Base-by-base conservation (phyloP, 2,888 invertebrate genomes). In the Drosophila tanythrix region DNA sequence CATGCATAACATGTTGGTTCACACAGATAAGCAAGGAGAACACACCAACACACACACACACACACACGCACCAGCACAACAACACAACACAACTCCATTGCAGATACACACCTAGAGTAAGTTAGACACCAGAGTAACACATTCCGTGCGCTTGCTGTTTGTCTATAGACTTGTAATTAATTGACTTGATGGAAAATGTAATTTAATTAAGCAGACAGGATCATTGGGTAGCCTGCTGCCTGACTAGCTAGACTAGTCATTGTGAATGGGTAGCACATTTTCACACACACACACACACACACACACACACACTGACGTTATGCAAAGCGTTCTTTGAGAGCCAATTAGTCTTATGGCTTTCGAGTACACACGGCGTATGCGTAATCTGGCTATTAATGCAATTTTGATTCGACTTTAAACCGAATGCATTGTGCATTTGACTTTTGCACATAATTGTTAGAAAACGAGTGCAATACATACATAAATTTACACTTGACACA, bases 121-220 rank as follows among this genome's bases (percentile, higher is more conserved):
- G 56, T 11, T 55, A 46, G 48, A 52, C 51, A 61, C 33, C 36
- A 40, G 52, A 43, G 46, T 62, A 55, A 74, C 66, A 61, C 65
- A 62, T 73, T 75, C 62, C 67, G 59, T 69, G 73, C 67, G 68
- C 64, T 76, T 72, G 64, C 72, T 81, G 84, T 74, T 71, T 74
- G 63, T 76, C 58, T 82, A 78, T 88, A 74, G 83, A 81, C 78
- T 77, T 76, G 85, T 82, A 82, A 88, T 90, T 90, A 90, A 90
- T 90, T 89, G 90, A 89, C 89, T 90, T 89, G 85, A 90, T 90
- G 91, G 87, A 91, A 90, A 90, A 91, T 87, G 90, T 90, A 86
- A 90, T 91, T 91, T 85, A 83, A 90, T 90, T 91, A 89, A 85
- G 81, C 90, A 87, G 78, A 78, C 51, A 43, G 76, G 35, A 73